These are phyloP conservation scores for Gorsachius goisagi DNA, from an alignment of 2,113 vertebrate genomes.

Conservation along the genomic window DNA sequence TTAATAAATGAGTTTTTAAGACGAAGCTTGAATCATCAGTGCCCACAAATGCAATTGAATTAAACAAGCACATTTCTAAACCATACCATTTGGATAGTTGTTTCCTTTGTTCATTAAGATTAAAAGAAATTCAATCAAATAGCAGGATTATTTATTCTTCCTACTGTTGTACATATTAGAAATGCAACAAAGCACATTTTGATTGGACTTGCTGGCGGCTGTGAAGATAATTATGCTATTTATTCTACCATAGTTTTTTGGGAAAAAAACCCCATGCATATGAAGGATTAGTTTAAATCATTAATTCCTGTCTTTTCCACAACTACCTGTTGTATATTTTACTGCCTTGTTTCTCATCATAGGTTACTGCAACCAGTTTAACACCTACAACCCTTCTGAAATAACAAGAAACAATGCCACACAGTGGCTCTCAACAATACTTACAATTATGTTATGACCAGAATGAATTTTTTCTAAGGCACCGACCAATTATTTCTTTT, in stretches of 20 bases:
- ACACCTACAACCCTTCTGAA: background rate
- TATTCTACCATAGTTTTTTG: background rate
- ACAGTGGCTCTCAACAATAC: background rate
- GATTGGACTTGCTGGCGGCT: background rate
- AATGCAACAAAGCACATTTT: background rate
- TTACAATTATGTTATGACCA: background rate
- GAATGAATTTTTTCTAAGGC: background rate
- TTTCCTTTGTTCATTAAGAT: background rate
- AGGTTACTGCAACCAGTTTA: background rate
- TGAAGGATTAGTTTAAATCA: background rate
- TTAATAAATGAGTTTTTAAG: background rate
- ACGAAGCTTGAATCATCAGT: background rate
- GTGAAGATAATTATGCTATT: background rate
- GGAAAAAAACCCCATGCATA: background rate
- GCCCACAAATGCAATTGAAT: background rate
- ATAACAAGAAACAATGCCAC: background rate
- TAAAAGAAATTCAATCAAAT: background rate
- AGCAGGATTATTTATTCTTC: background rate
- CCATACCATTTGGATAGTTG: background rate
- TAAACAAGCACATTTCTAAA: background rate
- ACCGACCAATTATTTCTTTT: background rate
- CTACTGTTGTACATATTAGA: background rate
- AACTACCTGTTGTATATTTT: background rate
- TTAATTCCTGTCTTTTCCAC: background rate
- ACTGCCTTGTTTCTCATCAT: background rate